These are phyloP conservation scores for Galemys pyrenaicus DNA, from an alignment of 2,113 vertebrate genomes.

Conservation along the genomic window DNA sequence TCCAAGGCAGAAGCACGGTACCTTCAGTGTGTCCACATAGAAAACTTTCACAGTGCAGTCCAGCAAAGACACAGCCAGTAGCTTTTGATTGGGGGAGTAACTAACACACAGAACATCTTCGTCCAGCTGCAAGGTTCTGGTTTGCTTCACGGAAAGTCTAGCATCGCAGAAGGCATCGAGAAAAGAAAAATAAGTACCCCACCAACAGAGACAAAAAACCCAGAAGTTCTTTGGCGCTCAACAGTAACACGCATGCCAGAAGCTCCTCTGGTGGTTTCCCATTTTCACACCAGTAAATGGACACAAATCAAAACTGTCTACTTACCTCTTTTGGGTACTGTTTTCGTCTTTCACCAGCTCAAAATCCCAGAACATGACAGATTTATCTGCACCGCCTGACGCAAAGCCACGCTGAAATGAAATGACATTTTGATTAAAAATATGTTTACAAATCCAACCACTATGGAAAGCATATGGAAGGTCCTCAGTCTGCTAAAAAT, in stretches of 20 bases:
- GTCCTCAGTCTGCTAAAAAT: no score
- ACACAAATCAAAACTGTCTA: background rate
- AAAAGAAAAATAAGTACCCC: background rate
- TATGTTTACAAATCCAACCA: no score
- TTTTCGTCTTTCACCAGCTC: slow-evolving; percentile 93
- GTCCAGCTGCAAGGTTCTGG: slow-evolving; percentile 92
- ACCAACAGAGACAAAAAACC: background rate
- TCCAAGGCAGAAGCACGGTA: slow-evolving; percentile 60
- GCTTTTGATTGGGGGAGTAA: slow-evolving; percentile 91
- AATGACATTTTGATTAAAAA: slow-evolving; percentile 44
- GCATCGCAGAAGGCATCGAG: background rate
- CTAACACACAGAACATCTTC: slow-evolving; percentile 96
- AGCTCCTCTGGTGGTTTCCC: background rate
- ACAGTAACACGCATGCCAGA: background rate
- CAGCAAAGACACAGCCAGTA: slow-evolving; percentile 93
- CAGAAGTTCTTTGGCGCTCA: background rate
- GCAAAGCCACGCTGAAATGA: slow-evolving; percentile 92
- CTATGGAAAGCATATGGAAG: no score
- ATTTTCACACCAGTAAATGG: background rate
- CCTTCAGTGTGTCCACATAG: slow-evolving; percentile 95
- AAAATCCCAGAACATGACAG: slow-evolving; percentile 98
- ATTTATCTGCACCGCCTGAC: slow-evolving; percentile 96
- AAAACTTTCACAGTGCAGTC: slow-evolving; percentile 98
- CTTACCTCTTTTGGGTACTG: slow-evolving; percentile 90
- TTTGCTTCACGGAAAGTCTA: slow-evolving; percentile 93